Conservation (phyloP, 2,113 vertebrate genomes). For the Rhipidura dahli region DNA sequence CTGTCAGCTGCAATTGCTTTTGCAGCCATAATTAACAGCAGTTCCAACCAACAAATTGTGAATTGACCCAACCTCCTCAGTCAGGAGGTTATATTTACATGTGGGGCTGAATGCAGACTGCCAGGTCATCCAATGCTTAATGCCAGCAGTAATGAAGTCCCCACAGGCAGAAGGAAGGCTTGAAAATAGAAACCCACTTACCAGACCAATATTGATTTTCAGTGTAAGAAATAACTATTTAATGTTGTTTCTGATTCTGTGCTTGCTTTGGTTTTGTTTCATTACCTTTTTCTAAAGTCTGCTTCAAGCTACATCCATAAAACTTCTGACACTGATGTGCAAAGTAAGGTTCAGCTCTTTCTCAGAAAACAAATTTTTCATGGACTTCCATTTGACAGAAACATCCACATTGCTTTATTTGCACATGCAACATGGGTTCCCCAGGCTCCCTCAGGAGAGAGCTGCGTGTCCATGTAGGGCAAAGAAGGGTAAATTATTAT, state of each 20-base stretch:
- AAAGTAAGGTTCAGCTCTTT: background rate
- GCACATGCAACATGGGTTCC: accelerated
- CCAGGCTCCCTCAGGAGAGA: background rate
- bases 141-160: background rate
- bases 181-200: background rate
- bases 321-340: background rate
- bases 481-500: background rate
- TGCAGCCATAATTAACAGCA: background rate
- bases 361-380: background rate
- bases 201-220: background rate
- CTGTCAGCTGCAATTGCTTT: background rate
- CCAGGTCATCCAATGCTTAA: background rate
- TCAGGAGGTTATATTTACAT: background rate
- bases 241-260: background rate
- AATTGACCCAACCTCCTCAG: background rate
- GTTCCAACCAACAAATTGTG: background rate
- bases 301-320: background rate
- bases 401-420: background rate
- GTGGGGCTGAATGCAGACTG: background rate
- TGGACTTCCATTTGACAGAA: background rate
- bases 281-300: background rate
- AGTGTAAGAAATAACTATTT: background rate
- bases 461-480: background rate
- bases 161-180: background rate
- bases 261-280: background rate